These are phyloP conservation scores for Cnemophilus loriae DNA, from an alignment of 2,113 vertebrate species.

Conservation along the genomic window DNA sequence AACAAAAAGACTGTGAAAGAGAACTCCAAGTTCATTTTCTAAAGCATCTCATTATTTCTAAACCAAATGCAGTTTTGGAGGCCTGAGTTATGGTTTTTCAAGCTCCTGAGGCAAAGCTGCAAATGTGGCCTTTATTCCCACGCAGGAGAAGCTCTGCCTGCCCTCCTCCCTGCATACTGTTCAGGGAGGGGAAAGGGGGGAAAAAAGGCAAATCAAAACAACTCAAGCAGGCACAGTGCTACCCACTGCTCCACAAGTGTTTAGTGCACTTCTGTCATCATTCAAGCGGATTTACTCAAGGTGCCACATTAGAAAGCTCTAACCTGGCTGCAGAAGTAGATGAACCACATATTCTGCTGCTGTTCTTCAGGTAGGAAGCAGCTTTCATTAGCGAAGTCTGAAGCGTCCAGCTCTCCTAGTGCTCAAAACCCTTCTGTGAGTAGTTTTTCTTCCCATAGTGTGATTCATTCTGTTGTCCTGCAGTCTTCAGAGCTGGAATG, in stretches of 20 bases:
- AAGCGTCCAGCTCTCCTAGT: background rate
- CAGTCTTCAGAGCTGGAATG: background rate
- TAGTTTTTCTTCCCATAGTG: background rate
- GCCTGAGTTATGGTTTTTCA: conserved; percentile 36
- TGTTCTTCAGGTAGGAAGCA: background rate
- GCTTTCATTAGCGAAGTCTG: background rate
- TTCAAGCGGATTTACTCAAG: background rate
- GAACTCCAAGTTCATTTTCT: conserved; percentile 49
- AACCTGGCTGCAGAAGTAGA: background rate
- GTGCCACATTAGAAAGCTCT: background rate
- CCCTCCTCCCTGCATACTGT: background rate
- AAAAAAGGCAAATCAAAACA: background rate
- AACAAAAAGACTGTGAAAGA: conserved; percentile 39
- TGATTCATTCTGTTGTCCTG: background rate
- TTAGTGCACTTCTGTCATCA: background rate
- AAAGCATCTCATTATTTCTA: conserved; percentile 58
- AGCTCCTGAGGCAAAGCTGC: conserved; percentile 50
- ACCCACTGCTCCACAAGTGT: background rate
- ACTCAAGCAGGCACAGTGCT: background rate
- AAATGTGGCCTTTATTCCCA: conserved; percentile 50
- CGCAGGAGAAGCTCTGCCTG: conserved; percentile 14
- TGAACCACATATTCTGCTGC: background rate
- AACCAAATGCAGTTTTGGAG: conserved; percentile 40
- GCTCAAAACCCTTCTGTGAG: background rate
- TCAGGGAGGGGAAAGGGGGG: background rate